These are phyloP conservation scores for Nomada goodeniana DNA, from an alignment of 2,888 invertebrate species.

Conservation along the genomic window DNA sequence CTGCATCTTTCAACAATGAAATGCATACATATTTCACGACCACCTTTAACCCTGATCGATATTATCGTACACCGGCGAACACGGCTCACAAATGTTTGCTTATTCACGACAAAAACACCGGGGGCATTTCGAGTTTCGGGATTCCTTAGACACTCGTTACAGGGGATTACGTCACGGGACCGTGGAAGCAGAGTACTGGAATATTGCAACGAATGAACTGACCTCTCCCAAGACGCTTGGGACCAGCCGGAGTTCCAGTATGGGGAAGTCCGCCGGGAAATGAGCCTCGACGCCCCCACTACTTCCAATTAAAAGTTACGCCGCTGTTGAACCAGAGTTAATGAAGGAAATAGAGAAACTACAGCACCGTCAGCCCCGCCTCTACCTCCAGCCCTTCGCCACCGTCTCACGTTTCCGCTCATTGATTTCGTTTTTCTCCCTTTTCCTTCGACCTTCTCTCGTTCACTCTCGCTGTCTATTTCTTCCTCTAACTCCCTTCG, in stretches of 20 bases:
- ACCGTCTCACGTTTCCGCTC: slow-evolving; percentile 76
- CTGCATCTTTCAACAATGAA: too few species aligned
- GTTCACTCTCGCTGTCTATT: slow-evolving; percentile 38
- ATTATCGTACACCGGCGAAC: background rate
- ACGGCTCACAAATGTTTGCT: background rate
- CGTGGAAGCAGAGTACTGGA: slow-evolving; percentile 56
- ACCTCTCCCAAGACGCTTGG: slow-evolving; percentile 79
- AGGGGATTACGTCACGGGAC: slow-evolving; percentile 55
- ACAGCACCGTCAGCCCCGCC: slow-evolving; percentile 71
- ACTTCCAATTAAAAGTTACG: slow-evolving; percentile 84
- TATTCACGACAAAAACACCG: slow-evolving; percentile 31
- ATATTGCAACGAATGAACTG: slow-evolving; percentile 78
- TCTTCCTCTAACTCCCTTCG: slow-evolving; percentile 18
- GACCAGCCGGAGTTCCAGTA: slow-evolving; percentile 75
- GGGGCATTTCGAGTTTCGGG: slow-evolving; percentile 40
- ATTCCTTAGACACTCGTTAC: slow-evolving; percentile 62
- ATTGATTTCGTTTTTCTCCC: slow-evolving; percentile 75
- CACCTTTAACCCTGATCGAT: background rate
- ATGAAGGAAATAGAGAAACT: slow-evolving; percentile 83
- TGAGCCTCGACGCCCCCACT: slow-evolving; percentile 81
- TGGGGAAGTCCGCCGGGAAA: slow-evolving; percentile 80
- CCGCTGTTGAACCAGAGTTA: slow-evolving; percentile 81
- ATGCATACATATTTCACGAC: background rate
- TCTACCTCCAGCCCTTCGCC: slow-evolving; percentile 63
- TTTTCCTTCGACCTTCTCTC: slow-evolving; percentile 44